Conservation (phyloP, 2,797 vertebrate genomes). For the Chelidonichthys spinosus region DNA sequence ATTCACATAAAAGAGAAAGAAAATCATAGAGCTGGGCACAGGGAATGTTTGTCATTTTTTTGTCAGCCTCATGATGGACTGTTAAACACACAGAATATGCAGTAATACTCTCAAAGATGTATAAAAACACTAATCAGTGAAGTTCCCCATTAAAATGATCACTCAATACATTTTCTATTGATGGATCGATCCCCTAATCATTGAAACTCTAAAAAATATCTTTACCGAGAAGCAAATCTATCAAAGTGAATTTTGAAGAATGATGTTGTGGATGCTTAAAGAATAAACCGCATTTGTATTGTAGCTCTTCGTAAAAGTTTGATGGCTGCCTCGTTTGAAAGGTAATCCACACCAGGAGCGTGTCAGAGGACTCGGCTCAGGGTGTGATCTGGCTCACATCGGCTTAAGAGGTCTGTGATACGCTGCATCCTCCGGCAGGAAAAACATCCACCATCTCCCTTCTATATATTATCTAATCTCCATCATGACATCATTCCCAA, state of each 20-base stretch:
- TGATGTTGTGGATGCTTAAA: not conserved
- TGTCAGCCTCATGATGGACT: not conserved
- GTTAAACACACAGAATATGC: not conserved
- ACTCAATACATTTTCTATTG: not conserved
- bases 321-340: constrained; percentile 8
- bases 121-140: too few species aligned
- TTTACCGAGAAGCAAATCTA: not conserved
- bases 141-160: not conserved
- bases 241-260: not conserved
- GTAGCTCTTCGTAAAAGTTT: not conserved
- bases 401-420: not conserved
- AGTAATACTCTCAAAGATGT: not conserved
- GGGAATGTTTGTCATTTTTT: not conserved
- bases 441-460: constrained; percentile 15
- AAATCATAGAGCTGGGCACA: not conserved
- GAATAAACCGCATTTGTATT: not conserved
- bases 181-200: not conserved
- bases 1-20: not conserved
- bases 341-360: not conserved
- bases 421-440: not conserved
- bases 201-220: not conserved
- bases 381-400: constrained; percentile 2
- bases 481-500: constrained; percentile 76
- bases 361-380: not conserved
- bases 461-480: constrained; percentile 56